Evolutionary conservation across 2,797 vertebrate species (phyloP).

Genomic region (Cyclopterus lumpus): DNA sequence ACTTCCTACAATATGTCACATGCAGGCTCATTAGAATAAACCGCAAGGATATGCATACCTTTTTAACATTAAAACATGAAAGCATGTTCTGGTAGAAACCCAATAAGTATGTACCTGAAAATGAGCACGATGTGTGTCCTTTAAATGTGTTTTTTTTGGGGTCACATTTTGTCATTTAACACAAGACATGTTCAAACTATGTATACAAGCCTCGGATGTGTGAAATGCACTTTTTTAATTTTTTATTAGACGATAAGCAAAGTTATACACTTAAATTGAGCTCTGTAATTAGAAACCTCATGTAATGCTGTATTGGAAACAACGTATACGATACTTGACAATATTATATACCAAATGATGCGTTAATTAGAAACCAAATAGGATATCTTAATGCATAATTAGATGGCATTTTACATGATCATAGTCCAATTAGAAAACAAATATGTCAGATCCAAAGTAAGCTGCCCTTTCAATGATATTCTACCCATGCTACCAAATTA

Average conservation of each 20-base stretch:
- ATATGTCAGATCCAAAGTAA: neutral
- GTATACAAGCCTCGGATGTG: neutral
- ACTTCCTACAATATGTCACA: too few species aligned
- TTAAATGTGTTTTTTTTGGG: too few species aligned
- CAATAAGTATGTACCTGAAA: too few species aligned
- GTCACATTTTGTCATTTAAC: neutral
- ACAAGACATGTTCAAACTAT: neutral
- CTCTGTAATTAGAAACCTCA: neutral
- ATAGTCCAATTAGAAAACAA: neutral
- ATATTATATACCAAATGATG: neutral
- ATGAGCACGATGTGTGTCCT: too few species aligned
- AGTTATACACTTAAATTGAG: neutral
- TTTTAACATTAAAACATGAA: too few species aligned
- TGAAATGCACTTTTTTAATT: neutral
- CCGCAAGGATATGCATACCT: too few species aligned
- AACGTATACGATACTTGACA: neutral
- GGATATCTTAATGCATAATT: neutral
- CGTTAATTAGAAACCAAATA: constrained; percentile 5
- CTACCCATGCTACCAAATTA: neutral
- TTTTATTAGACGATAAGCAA: neutral
- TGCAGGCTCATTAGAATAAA: too few species aligned
- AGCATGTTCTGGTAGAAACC: too few species aligned
- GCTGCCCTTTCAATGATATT: neutral
- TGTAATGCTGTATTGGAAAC: neutral
- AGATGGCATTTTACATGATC: neutral